Evolutionary conservation across 1,140 invertebrate species (phyloP).

Genomic region (Gryon sp.): DNA sequence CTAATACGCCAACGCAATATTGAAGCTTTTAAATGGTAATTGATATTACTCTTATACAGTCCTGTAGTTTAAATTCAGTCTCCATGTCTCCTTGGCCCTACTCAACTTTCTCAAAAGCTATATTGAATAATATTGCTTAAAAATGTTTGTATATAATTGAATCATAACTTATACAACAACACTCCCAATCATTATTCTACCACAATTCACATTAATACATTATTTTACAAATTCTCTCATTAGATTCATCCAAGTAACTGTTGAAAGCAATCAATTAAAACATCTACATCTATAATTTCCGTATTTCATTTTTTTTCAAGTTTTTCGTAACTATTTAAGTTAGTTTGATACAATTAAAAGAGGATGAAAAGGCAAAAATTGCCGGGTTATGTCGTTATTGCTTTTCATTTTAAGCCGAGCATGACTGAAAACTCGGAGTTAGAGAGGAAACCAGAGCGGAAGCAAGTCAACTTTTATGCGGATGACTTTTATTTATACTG

Average conservation of each 20-base stretch:
- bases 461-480: constrained; percentile 50
- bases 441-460: constrained; percentile 29
- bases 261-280: too few relatives aligned
- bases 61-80: constrained; percentile 70
- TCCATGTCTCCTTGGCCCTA: constrained; percentile 44
- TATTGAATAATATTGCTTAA: constrained; percentile 56
- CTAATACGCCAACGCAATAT: constrained; percentile 72
- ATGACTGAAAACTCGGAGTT: constrained; percentile 16
- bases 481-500: constrained; percentile 57
- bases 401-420: constrained; percentile 43
- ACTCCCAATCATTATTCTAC: too few relatives aligned
- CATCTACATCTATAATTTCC: too few relatives aligned
- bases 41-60: constrained; percentile 73
- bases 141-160: constrained; percentile 17
- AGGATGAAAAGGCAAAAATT: constrained; percentile 14
- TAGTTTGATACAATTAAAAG: constrained; percentile 2
- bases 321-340: not conserved
- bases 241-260: too few relatives aligned
- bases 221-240: too few relatives aligned
- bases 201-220: too few relatives aligned
- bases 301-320: constrained; percentile 14
- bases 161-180: too few relatives aligned
- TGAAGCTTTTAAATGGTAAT: constrained; percentile 73
- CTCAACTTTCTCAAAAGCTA: constrained; percentile 65
- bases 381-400: constrained; percentile 14